phyloP scores from a whole-genome alignment of 2,888 invertebrate species.

The Mythimna pallens region DNA sequence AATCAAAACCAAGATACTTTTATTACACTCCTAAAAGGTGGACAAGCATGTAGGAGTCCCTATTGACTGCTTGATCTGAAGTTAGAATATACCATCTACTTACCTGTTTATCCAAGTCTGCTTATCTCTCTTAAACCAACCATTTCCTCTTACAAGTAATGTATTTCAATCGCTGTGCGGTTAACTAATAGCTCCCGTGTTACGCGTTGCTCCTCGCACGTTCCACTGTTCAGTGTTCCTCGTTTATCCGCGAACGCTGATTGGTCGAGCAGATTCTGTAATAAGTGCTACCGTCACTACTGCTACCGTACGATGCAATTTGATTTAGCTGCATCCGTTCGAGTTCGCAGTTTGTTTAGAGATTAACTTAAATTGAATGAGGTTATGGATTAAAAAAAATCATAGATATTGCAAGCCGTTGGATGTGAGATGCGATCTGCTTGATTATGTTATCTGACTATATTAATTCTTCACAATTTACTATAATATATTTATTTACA shows the following conservation, averaged over 20 bases:
- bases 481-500: too few relatives aligned
- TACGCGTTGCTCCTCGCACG: slow-evolving; percentile 58
- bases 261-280: slow-evolving; percentile 39
- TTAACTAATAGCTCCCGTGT: slow-evolving; percentile 63
- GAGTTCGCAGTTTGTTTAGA: slow-evolving; percentile 28
- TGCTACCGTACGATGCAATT: slow-evolving; percentile 38
- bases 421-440: neutral
- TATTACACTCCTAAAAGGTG: too few relatives aligned
- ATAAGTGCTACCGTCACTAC: slow-evolving; percentile 35
- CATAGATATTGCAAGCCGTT: too few relatives aligned
- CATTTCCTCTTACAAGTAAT: slow-evolving; percentile 29
- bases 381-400: neutral
- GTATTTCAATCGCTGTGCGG: slow-evolving; percentile 41
- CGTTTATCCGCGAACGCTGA: slow-evolving; percentile 38
- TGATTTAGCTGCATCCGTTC: slow-evolving; percentile 40
- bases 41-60: too few relatives aligned
- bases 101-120: neutral
- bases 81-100: slow-evolving; percentile 1
- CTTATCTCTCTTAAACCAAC: slow-evolving; percentile 10
- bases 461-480: neutral
- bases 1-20: too few relatives aligned
- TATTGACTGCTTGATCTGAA: too few relatives aligned
- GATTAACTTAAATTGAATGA: slow-evolving; percentile 12
- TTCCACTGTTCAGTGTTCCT: slow-evolving; percentile 39
- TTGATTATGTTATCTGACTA: neutral